phyloP scores from a whole-genome alignment of 23 tunicate genomes.

The Aplidium turbinatum region DNA sequence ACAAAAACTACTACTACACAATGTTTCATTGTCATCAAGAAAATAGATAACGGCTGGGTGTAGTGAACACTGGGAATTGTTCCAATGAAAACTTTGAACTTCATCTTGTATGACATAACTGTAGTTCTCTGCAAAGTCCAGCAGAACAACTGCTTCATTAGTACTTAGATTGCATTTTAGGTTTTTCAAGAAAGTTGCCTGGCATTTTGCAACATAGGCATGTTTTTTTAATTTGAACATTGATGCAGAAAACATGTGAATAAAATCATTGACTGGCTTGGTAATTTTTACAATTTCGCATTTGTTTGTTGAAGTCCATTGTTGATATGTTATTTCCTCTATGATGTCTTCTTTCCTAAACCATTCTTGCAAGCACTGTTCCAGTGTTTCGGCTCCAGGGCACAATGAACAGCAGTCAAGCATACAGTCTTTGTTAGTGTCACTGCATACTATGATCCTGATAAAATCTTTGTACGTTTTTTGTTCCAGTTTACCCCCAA shows the following conservation, averaged over 20 bases:
- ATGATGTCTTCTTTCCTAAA: too few species aligned
- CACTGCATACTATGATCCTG: not conserved
- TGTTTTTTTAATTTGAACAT: slow-evolving; percentile 1
- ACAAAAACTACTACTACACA: not conserved
- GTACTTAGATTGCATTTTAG: not conserved
- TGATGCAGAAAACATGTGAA: not conserved
- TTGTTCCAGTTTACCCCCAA: too few species aligned
- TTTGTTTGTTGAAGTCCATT: slow-evolving; percentile 7
- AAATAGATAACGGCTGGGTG: slow-evolving; percentile 20
- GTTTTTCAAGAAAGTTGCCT: not conserved
- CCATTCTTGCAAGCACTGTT: slow-evolving; percentile 1
- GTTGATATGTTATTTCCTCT: slow-evolving; percentile 8
- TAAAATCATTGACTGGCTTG: not conserved
- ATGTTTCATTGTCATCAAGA: not conserved
- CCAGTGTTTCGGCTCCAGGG: not conserved
- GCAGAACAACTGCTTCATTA: not conserved
- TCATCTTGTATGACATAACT: slow-evolving; percentile 21
- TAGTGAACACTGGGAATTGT: slow-evolving; percentile 22
- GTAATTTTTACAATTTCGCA: too few species aligned
- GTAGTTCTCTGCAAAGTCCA: slow-evolving; percentile 21
- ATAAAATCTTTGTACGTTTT: slow-evolving; percentile 21
- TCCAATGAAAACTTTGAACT: slow-evolving; percentile 30
- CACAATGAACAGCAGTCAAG: not conserved
- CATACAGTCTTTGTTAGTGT: slow-evolving; percentile 3
- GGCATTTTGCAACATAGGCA: not conserved